These are phyloP conservation scores for Physeter macrocephalus DNA, from an alignment of 2,113 vertebrate species.

Conservation along the genomic window DNA sequence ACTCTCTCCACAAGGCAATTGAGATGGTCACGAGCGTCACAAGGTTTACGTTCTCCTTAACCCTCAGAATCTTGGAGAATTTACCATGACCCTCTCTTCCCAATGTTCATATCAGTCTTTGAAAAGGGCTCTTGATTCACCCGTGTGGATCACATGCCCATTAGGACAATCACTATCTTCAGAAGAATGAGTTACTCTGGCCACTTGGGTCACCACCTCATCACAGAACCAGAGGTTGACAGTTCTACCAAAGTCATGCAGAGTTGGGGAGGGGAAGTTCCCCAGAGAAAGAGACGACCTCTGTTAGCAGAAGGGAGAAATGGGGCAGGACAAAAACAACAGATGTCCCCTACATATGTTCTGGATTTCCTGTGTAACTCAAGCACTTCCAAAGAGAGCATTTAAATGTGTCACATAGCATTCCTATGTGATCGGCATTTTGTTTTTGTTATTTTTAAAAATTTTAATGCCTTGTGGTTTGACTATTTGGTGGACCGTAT, in stretches of 20 bases:
- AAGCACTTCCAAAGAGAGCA: neutral
- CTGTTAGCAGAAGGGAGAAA: neutral
- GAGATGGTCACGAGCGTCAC: neutral
- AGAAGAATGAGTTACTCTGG: neutral
- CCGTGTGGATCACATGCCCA: neutral
- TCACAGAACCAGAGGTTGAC: neutral
- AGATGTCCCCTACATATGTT: slow-evolving; percentile 17
- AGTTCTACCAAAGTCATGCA: neutral
- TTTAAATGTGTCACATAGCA: slow-evolving; percentile 1
- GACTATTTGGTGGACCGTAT: slow-evolving; percentile 17
- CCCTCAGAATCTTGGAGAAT: neutral
- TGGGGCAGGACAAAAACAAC: neutral
- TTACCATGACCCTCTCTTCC: neutral
- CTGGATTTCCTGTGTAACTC: slow-evolving; percentile 33
- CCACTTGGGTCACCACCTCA: neutral
- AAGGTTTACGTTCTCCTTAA: neutral
- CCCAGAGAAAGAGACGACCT: slow-evolving; percentile 1
- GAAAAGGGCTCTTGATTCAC: neutral
- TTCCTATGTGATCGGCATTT: neutral
- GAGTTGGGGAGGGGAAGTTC: neutral
- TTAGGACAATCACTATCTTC: neutral
- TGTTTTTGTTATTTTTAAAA: neutral
- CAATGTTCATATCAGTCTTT: neutral
- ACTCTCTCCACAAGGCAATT: neutral
- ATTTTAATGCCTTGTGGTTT: slow-evolving; percentile 1